These are phyloP conservation scores for Thunnus thynnus DNA, from an alignment of 2,113 vertebrate species.

Conservation along the genomic window DNA sequence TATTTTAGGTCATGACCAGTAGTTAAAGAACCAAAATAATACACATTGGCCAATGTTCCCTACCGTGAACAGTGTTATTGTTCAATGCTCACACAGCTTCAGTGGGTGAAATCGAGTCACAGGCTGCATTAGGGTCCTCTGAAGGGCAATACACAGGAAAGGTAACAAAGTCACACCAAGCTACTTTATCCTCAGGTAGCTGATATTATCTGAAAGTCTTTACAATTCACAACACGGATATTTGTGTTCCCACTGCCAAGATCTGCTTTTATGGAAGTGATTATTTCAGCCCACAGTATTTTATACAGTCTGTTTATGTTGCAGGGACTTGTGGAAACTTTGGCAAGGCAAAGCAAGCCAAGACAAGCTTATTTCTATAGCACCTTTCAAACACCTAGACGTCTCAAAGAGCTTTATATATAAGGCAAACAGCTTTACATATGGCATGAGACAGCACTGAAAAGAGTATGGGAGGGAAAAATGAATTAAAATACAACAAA, in stretches of 20 bases:
- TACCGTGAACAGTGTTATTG: slow-evolving; percentile 43
- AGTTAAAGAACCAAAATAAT: slow-evolving; percentile 44
- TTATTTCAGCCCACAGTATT: slow-evolving; percentile 55
- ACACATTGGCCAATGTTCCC: slow-evolving; percentile 2
- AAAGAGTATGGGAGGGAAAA: not conserved
- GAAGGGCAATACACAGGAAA: slow-evolving; percentile 43
- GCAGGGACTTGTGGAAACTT: slow-evolving; percentile 25
- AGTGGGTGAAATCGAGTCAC: slow-evolving; percentile 31
- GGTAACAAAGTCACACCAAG: slow-evolving; percentile 35
- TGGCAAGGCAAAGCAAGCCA: slow-evolving; percentile 19
- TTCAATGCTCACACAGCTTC: slow-evolving; percentile 31
- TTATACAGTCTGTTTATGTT: slow-evolving; percentile 50
- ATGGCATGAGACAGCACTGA: not conserved
- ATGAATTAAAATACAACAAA: not conserved
- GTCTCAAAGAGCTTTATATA: slow-evolving; percentile 21
- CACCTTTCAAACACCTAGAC: slow-evolving; percentile 23
- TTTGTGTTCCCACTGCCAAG: slow-evolving; percentile 55
- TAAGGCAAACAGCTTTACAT: slow-evolving; percentile 14
- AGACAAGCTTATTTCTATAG: slow-evolving; percentile 21
- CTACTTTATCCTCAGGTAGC: slow-evolving; percentile 48
- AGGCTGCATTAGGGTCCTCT: slow-evolving; percentile 54
- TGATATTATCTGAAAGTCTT: slow-evolving; percentile 59
- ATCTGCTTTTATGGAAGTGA: slow-evolving; percentile 49
- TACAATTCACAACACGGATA: slow-evolving; percentile 49
- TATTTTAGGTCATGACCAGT: slow-evolving; percentile 48